Evolutionary conservation across 2,113 vertebrate genomes (phyloP).

Genomic region (Clinocottus analis): DNA sequence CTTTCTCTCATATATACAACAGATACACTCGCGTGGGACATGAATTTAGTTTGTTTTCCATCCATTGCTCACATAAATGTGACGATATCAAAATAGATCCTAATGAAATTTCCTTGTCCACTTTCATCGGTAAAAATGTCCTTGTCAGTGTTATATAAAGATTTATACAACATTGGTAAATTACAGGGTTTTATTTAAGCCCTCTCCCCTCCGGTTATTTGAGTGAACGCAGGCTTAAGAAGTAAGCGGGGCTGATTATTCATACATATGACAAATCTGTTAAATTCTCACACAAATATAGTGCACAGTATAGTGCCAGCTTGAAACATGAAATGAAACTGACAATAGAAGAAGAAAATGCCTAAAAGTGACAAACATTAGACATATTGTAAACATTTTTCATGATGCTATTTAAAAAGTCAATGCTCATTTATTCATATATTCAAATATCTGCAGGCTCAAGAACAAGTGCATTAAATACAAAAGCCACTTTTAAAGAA

Average conservation of each 20-base stretch:
- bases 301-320: neutral
- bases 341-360: neutral
- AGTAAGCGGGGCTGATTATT: constrained; percentile 1
- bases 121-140: neutral
- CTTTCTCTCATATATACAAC: neutral
- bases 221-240: neutral
- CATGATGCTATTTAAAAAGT: neutral
- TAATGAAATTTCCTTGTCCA: neutral
- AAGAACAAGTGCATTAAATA: neutral
- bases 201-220: neutral
- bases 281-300: neutral
- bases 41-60: neutral
- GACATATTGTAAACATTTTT: neutral
- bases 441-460: neutral
- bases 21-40: neutral
- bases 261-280: neutral
- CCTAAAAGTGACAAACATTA: neutral
- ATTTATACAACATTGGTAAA: neutral
- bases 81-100: neutral
- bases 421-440: neutral
- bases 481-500: neutral
- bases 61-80: neutral
- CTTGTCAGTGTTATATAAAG: neutral
- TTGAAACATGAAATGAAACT: constrained; percentile 8
- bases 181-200: constrained; percentile 6